A percentile compares a stretch with the other conserved stretches of the same genome.
These are phyloP conservation scores for Piaya cayana DNA, from an alignment of 2,113 vertebrate genomes.

Conservation along the genomic window DNA sequence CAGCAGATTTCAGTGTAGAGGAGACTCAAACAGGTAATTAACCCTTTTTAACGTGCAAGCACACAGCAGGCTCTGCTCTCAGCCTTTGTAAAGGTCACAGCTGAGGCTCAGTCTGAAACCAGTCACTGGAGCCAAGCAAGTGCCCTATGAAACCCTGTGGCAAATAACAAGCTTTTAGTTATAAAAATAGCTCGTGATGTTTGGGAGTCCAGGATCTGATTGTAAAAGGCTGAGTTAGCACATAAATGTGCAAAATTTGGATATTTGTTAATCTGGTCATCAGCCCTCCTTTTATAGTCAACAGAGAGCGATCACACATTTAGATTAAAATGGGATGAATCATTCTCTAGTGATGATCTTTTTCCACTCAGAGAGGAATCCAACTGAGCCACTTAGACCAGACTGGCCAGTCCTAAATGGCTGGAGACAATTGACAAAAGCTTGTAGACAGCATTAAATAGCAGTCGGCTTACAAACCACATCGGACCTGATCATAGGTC, in stretches of 20 bases:
- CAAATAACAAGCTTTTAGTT: neutral
- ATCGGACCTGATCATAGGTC: neutral
- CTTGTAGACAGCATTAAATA: neutral
- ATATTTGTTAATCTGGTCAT: conserved; percentile 42
- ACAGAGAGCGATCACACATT: conserved; percentile 14
- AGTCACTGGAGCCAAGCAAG: neutral
- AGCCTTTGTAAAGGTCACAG: neutral
- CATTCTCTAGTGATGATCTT: conserved; percentile 27
- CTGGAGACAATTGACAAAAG: neutral
- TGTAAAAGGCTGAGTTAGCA: conserved; percentile 34
- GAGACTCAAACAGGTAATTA: neutral
- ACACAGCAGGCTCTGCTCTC: neutral
- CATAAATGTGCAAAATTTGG: conserved; percentile 20
- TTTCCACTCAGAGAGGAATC: conserved; percentile 43
- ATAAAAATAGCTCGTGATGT: neutral
- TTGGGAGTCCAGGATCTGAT: neutral
- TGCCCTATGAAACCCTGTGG: neutral
- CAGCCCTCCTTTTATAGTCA: conserved; percentile 63
- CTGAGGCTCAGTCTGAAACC: neutral
- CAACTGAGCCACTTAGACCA: neutral
- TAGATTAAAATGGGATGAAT: conserved; percentile 35
- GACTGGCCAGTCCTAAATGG: neutral
- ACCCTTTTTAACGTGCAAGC: neutral
- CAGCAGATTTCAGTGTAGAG: neutral
- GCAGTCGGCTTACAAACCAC: neutral